Evolutionary conservation across 2,888 invertebrate genomes (phyloP).

Genomic region (Tetranychus piercei): DNA sequence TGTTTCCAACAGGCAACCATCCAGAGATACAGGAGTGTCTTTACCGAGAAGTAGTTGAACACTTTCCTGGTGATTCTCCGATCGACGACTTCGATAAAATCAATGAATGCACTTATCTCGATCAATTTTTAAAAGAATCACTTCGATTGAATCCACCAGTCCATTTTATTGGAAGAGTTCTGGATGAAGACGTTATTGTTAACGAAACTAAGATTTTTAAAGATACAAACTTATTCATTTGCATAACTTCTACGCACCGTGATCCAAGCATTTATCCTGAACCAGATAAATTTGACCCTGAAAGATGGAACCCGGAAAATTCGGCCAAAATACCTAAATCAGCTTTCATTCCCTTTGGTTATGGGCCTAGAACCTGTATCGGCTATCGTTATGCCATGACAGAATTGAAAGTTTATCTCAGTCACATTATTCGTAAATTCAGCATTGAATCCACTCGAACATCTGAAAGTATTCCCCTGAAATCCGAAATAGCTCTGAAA

Average conservation of each 20-base stretch:
- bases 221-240: not conserved
- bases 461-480: not conserved
- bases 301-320: not conserved
- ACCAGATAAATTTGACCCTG: not conserved
- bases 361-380: not conserved
- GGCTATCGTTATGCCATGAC: not conserved
- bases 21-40: not conserved
- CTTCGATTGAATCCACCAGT: not conserved
- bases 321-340: not conserved
- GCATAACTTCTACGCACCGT: not conserved
- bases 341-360: not conserved
- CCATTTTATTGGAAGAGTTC: not conserved
- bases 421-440: not conserved
- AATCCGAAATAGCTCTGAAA: not conserved
- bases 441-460: not conserved
- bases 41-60: not conserved
- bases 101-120: not conserved
- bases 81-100: not conserved
- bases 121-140: not conserved
- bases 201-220: not conserved
- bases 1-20: not conserved
- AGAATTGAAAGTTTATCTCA: not conserved
- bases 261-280: not conserved
- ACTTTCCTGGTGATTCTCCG: not conserved
- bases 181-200: not conserved